Percentiles rank a stretch among this genome's conserved stretches.
Evolutionary conservation across 2,797 vertebrate genomes (phyloP).

Genomic region (Smutsia temminckii): DNA sequence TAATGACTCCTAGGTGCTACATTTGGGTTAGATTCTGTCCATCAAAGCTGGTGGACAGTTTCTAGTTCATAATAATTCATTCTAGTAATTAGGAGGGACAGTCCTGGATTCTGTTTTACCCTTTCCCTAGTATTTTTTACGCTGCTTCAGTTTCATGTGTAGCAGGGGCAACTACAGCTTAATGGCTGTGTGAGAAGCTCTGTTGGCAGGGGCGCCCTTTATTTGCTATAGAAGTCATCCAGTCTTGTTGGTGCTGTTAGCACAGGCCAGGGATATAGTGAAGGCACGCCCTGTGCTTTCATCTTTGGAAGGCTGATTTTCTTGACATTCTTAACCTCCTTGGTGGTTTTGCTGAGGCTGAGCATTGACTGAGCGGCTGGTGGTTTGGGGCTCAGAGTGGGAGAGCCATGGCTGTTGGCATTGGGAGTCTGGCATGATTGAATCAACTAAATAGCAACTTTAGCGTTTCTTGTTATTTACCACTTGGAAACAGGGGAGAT

Average conservation of each 20-base stretch:
- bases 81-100: not conserved
- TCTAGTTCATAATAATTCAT: conserved; percentile 19
- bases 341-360: conserved; percentile 24
- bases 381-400: not conserved
- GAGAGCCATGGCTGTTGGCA: not conserved
- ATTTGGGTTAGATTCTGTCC: conserved; percentile 5
- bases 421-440: not conserved
- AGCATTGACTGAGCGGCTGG: not conserved
- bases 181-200: not conserved
- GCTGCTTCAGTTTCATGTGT: not conserved
- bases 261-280: not conserved
- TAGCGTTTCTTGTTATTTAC: conserved; percentile 35
- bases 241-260: not conserved
- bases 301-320: conserved; percentile 40
- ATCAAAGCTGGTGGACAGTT: not conserved
- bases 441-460: conserved; percentile 38
- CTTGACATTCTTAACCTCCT: not conserved
- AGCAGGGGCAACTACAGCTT: not conserved
- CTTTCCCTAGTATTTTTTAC: conserved; percentile 17
- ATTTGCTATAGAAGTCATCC: conserved; percentile 22
- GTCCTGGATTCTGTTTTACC: not conserved
- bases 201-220: not conserved
- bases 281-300: not conserved
- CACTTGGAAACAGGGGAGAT: conserved; percentile 18
- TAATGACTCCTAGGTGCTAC: conserved; percentile 18